Evolutionary conservation across 2,797 vertebrate genomes (phyloP).

Genomic region (Nannoperca australis): DNA sequence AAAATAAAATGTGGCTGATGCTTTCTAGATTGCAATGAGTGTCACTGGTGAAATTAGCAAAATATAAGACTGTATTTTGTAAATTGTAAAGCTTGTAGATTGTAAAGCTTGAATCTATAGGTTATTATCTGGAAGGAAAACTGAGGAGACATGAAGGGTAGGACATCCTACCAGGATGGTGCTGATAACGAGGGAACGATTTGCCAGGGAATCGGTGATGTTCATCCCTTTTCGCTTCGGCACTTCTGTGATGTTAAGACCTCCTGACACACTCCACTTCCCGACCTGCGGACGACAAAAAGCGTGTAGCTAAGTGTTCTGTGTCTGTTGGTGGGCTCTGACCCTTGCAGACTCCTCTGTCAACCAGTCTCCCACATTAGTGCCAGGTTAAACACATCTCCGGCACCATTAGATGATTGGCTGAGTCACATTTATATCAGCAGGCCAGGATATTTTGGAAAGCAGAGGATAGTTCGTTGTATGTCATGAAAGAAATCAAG

Average conservation of each 20-base stretch:
- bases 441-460: conserved; percentile 45
- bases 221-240: conserved; percentile 95
- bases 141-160: conserved; percentile 1
- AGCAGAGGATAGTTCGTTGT: conserved; percentile 36
- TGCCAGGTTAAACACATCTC: conserved; percentile 65
- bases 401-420: conserved; percentile 81
- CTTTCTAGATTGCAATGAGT: conserved; percentile 7
- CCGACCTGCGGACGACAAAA: conserved; percentile 89
- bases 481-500: conserved; percentile 43
- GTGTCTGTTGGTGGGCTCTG: conserved; percentile 57
- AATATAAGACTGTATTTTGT: neutral
- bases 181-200: conserved; percentile 95
- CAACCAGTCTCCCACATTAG: conserved; percentile 71
- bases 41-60: neutral
- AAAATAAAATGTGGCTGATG: neutral
- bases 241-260: conserved; percentile 96
- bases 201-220: conserved; percentile 96
- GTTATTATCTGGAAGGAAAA: neutral
- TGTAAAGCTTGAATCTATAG: conserved; percentile 12
- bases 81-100: too few species aligned
- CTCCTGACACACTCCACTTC: conserved; percentile 93
- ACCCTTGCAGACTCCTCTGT: conserved; percentile 58
- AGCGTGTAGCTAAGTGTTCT: conserved; percentile 62
- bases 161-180: conserved; percentile 91
- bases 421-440: conserved; percentile 70